A percentile compares a stretch with the other conserved stretches of the same genome.
These are phyloP conservation scores for Cactoblastis cactorum DNA, from an alignment of 2,888 invertebrate genomes.

Conservation along the genomic window DNA sequence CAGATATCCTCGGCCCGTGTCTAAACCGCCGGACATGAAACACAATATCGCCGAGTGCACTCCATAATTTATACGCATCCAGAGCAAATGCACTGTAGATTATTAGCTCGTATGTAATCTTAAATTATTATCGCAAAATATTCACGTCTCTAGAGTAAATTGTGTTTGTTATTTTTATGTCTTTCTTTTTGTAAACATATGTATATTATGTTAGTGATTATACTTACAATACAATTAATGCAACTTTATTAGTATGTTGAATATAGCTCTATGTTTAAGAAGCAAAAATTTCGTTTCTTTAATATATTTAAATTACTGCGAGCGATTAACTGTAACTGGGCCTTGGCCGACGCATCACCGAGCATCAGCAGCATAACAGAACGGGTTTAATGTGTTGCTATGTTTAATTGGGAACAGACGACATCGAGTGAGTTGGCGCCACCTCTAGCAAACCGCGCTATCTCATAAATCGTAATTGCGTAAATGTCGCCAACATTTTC, in stretches of 20 bases:
- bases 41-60: conserved; percentile 71
- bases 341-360: conserved; percentile 33
- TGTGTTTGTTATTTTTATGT: conserved; percentile 11
- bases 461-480: conserved; percentile 12
- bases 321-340: conserved; percentile 41
- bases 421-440: conserved; percentile 36
- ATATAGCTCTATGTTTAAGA: too few relatives aligned
- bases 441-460: conserved; percentile 33
- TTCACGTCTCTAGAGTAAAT: conserved; percentile 1
- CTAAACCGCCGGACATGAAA: conserved; percentile 76
- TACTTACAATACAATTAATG: not conserved
- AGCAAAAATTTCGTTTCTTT: conserved; percentile 41
- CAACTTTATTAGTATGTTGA: too few relatives aligned
- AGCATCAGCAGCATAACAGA: conserved; percentile 34
- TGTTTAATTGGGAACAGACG: conserved; percentile 51
- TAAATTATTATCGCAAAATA: conserved; percentile 34
- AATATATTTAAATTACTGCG: conserved; percentile 64
- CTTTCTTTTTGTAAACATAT: too few relatives aligned
- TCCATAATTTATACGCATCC: conserved; percentile 70
- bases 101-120: conserved; percentile 53
- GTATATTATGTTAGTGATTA: too few relatives aligned
- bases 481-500: conserved; percentile 7
- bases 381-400: conserved; percentile 54
- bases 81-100: conserved; percentile 46
- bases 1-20: conserved; percentile 73